A percentile compares a stretch with the other conserved stretches of the same genome.
Conservation (phyloP, 37 sponge, comb jelly and placozoan species). For the Cliona cf. orientalis region DNA sequence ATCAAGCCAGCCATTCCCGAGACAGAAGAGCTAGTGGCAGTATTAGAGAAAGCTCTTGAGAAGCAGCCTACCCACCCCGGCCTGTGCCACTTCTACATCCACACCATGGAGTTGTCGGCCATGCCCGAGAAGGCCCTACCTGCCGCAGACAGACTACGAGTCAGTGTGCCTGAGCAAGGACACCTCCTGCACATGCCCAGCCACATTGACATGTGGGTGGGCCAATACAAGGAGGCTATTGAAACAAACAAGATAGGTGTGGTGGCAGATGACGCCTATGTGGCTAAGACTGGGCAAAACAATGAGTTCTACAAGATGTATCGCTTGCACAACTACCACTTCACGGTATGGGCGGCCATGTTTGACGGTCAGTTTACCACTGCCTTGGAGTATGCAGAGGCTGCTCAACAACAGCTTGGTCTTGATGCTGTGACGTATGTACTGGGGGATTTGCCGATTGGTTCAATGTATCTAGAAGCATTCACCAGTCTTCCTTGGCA, state of each 20-base stretch:
- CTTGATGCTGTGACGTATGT: constrained; percentile 38
- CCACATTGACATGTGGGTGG: constrained; percentile 81
- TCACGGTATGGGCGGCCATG: constrained; percentile 74
- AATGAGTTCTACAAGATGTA: constrained; percentile 69
- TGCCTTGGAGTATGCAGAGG: constrained; percentile 69
- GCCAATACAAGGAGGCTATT: constrained; percentile 78
- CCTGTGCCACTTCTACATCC: constrained; percentile 71
- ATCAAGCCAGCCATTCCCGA: constrained; percentile 54
- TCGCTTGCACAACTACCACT: constrained; percentile 73
- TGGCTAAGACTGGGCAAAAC: constrained; percentile 10
- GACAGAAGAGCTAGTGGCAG: constrained; percentile 56
- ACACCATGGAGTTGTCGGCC: constrained; percentile 78
- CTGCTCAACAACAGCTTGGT: constrained; percentile 39
- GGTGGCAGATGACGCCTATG: constrained; percentile 50
- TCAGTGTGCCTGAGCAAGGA: constrained; percentile 39
- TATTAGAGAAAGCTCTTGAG: constrained; percentile 57
- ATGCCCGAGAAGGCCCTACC: constrained; percentile 73
- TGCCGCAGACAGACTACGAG: constrained; percentile 45
- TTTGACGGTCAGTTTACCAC: constrained; percentile 64
- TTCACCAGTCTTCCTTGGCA: constrained; percentile 59
- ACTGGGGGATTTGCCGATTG: constrained; percentile 52
- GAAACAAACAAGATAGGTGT: constrained; percentile 61
- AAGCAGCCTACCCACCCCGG: constrained; percentile 64
- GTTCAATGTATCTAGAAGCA: constrained; percentile 53
- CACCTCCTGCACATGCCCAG: constrained; percentile 75